Conservation (phyloP, 2,113 vertebrate species). For the Regulus satrapa region DNA sequence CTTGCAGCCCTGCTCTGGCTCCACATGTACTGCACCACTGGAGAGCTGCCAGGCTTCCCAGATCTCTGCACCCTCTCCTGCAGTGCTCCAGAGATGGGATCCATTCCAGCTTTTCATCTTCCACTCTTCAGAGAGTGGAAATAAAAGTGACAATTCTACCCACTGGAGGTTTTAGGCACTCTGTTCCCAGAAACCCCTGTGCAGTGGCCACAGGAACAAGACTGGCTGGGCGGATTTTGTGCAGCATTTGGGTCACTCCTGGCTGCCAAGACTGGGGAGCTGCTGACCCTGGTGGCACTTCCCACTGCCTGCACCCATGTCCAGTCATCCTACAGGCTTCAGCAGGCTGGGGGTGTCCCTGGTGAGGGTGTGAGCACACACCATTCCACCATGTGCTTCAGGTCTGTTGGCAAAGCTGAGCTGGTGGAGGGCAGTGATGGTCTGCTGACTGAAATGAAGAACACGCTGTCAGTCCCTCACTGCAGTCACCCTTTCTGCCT, state of each 20-base stretch:
- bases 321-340: not conserved
- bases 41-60: not conserved
- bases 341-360: not conserved
- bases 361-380: fast-evolving
- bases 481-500: not conserved
- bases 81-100: conserved; percentile 84
- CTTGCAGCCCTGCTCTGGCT: not conserved
- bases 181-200: not conserved
- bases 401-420: not conserved
- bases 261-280: not conserved
- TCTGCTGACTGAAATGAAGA: not conserved
- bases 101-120: conserved; percentile 73
- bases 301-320: not conserved
- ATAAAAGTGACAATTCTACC: no score
- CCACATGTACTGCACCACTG: not conserved
- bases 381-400: not conserved
- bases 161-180: not conserved
- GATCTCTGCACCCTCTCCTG: conserved; percentile 66
- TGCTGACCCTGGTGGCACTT: not conserved
- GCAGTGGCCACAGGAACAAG: not conserved
- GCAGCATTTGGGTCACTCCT: fast-evolving
- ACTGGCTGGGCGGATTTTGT: not conserved
- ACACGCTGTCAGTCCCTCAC: not conserved
- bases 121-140: not conserved
- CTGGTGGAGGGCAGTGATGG: fast-evolving